Evolutionary conservation across 2,113 vertebrate genomes (phyloP), one percentile per base, ranked within the genome.

Genomic region (Trichomycterus rosablanca): DNA sequence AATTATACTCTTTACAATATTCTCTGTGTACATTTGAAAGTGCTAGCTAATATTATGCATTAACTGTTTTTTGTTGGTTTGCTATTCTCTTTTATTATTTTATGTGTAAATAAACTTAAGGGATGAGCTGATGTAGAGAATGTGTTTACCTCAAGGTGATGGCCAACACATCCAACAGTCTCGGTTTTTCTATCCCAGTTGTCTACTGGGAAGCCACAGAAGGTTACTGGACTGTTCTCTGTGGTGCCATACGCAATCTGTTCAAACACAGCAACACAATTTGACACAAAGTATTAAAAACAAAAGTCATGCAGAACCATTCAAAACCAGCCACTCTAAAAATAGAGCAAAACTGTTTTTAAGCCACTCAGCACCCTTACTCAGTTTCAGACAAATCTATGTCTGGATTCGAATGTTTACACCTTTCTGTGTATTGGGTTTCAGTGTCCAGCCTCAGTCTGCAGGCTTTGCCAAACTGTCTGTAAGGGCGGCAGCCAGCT

Each of bases 221-320:
- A 97, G 1, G 93, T 93, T 63, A 93, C 91, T 0, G 95, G 95
- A 52, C 96, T 97, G 83, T 95, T 97, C 79, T 99, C 96, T 0
- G 96, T 99, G 66, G 93, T 92, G 39, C 96, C 96, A 4, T 97
- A 99, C 30, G 28, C 91, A 59, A 91, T 73, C 96, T 99, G 78
- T 56, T 57, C 67, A 48, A 57, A 75, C 32, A 60, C 48, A 78
- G 19, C 10, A 49, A n/a, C n/a, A n/a, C n/a, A n/a, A n/a, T n/a
- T n/a, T n/a, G n/a, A n/a, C n/a, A n/a, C n/a, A 18, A 19, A 14
- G 0, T 14, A 11, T 20, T 4, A 28, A 16, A 11, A 37, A 14
- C 14, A 48, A 15, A 60, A 48, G 34, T 9, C 12, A 28, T 49
- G 9, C 18, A 23, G 7, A 2, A 30, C 10, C 26, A 37, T 26